phyloP scores from a whole-genome alignment of 2,113 vertebrate genomes.

The Thunnus maccoyii region DNA sequence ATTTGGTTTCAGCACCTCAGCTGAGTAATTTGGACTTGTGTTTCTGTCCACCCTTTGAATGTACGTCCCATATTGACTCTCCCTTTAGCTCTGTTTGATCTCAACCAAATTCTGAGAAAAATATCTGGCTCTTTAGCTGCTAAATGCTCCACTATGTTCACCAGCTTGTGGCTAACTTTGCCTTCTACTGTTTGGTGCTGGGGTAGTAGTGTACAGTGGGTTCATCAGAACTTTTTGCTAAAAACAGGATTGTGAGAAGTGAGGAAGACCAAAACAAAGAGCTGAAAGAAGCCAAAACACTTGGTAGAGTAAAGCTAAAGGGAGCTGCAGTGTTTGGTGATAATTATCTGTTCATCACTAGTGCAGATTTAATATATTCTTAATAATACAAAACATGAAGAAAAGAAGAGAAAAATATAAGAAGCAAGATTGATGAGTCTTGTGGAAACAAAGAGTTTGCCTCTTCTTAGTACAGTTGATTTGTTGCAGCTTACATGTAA shows the following conservation, averaged over 20 bases:
- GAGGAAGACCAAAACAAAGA: too few species aligned
- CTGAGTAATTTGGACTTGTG: background rate
- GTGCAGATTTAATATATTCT: background rate
- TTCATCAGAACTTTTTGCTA: too few species aligned
- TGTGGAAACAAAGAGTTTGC: background rate
- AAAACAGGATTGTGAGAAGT: too few species aligned
- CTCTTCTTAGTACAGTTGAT: background rate
- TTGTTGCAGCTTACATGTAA: background rate
- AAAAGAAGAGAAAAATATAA: background rate
- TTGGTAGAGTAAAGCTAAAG: too few species aligned
- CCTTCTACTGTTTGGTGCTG: too few species aligned
- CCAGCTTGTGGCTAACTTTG: too few species aligned
- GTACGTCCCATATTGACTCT: too few species aligned
- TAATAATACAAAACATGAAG: background rate
- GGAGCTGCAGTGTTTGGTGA: too few species aligned
- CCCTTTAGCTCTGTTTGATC: background rate
- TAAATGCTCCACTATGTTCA: background rate
- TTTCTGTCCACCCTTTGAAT: background rate
- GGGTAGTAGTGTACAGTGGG: too few species aligned
- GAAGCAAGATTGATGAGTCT: background rate
- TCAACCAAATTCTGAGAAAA: background rate
- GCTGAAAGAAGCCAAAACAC: too few species aligned
- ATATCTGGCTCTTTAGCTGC: background rate
- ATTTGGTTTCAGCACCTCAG: too few species aligned
- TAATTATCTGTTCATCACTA: background rate